phyloP scores from a whole-genome alignment of 2,888 invertebrate species.

The Brenthis ino region DNA sequence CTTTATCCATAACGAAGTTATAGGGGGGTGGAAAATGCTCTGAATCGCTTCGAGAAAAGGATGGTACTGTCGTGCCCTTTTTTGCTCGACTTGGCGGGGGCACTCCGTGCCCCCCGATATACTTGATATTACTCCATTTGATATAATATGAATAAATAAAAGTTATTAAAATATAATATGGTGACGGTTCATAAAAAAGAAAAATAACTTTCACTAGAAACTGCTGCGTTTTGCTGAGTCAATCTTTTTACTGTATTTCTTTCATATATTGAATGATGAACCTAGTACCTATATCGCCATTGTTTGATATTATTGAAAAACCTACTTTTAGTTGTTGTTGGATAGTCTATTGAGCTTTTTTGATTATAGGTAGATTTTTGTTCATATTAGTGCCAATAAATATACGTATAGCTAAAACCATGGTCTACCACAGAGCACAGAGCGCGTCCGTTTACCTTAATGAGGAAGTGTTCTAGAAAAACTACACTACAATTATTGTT shows the following conservation, averaged over 20 bases:
- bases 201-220: slow-evolving; percentile 14
- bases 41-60: no score
- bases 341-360: not conserved
- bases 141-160: slow-evolving; percentile 5
- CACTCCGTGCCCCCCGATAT: no score
- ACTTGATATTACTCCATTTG: not conserved
- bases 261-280: slow-evolving; percentile 1
- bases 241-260: slow-evolving; percentile 9
- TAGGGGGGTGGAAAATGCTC: no score
- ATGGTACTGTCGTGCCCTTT: no score
- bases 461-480: slow-evolving; percentile 80
- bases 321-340: not conserved
- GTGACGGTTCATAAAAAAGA: slow-evolving; percentile 5
- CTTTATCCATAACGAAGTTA: no score
- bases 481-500: slow-evolving; percentile 66
- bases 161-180: not conserved
- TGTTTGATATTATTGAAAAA: not conserved
- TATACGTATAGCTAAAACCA: slow-evolving; percentile 21
- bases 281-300: not conserved
- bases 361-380: not conserved
- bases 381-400: not conserved
- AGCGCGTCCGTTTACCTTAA: slow-evolving; percentile 64
- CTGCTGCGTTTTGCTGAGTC: slow-evolving; percentile 15
- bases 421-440: slow-evolving; percentile 45
- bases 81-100: no score